Conservation (phyloP, 2,113 vertebrate genomes). For the Chlorodrepanis virens region DNA sequence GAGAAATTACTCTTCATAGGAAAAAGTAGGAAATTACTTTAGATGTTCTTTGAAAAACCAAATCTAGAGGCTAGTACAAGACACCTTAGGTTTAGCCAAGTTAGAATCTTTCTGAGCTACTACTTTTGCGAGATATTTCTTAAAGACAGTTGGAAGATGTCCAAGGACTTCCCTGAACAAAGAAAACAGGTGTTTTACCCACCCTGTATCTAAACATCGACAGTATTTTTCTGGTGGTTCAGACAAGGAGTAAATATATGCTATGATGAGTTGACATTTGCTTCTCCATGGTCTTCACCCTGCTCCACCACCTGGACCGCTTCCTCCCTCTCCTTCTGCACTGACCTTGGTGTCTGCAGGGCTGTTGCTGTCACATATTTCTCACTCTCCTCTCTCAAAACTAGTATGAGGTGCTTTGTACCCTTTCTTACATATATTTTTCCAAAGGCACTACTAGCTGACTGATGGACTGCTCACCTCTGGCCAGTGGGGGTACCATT, state of each 20-base stretch:
- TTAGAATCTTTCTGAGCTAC: neutral
- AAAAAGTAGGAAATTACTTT: neutral
- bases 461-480: neutral
- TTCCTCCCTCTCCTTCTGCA: neutral
- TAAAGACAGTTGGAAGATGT: neutral
- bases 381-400: neutral
- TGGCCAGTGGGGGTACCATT: rapidly evolving
- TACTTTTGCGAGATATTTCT: neutral
- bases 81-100: neutral
- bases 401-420: neutral
- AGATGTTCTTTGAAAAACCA: neutral
- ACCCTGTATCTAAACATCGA: neutral
- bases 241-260: neutral
- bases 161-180: neutral
- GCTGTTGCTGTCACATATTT: neutral
- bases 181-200: neutral
- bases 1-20: neutral
- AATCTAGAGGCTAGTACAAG: neutral
- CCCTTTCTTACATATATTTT: neutral
- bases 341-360: neutral
- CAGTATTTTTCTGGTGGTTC: neutral
- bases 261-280: neutral
- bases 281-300: neutral
- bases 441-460: neutral
- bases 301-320: no score